Evolutionary conservation across 2,888 invertebrate species (phyloP).

Genomic region (Leistus spinibarbis): DNA sequence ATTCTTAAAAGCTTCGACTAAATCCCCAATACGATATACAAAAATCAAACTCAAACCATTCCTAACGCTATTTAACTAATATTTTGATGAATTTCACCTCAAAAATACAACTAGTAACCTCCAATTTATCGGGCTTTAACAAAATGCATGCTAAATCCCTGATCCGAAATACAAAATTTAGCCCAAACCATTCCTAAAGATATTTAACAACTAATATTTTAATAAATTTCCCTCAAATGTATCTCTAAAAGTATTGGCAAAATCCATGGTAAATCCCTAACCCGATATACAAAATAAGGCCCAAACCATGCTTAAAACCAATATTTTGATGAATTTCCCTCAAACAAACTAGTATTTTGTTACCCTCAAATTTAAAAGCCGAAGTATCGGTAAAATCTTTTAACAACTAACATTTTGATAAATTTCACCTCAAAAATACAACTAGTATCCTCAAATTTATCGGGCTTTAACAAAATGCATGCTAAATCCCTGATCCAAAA

Average conservation of each 20-base stretch:
- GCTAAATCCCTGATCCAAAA: no score
- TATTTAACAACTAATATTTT: constrained; percentile 2
- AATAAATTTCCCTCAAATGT: constrained; percentile 38
- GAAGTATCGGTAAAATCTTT: no score
- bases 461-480: no score
- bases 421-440: not conserved
- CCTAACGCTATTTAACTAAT: not conserved
- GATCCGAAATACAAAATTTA: not conserved
- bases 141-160: no score
- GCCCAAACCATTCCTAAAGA: not conserved
- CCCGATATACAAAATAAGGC: no score
- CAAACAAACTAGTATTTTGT: not conserved
- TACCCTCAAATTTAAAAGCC: constrained; percentile 24
- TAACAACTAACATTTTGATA: no score
- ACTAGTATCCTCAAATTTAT: no score
- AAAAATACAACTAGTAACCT: constrained; percentile 12
- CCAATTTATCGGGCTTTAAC: no score
- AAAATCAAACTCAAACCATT: not conserved
- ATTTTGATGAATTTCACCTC: no score
- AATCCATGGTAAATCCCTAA: not conserved
- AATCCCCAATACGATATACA: not conserved
- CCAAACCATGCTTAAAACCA: constrained; percentile 6
- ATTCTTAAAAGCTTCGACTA: no score
- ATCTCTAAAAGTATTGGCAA: not conserved
- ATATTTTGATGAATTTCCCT: constrained; percentile 33